Conservation (phyloP, 2,113 vertebrate genomes). For the Pterocles burchelli region DNA sequence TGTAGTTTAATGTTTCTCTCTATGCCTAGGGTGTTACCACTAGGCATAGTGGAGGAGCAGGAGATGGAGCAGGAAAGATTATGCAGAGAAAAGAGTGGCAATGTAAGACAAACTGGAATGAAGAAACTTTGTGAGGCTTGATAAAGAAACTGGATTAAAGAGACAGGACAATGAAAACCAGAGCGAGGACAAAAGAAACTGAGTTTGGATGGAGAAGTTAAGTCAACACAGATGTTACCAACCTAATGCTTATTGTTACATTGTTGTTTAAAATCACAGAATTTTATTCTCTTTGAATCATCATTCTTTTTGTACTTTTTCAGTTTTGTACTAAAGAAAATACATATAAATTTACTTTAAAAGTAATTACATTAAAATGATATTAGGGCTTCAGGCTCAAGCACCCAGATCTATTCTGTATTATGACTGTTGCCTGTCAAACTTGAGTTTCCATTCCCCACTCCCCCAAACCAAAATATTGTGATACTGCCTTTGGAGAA, state of each 20-base stretch:
- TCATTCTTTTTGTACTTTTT: not conserved
- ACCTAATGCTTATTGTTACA: not conserved
- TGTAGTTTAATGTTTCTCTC: fast-evolving
- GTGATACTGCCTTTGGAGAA: not conserved
- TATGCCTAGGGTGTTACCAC: fast-evolving
- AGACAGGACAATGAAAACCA: not conserved
- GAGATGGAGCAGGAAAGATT: not conserved
- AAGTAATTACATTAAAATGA: not conserved
- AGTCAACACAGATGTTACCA: not conserved
- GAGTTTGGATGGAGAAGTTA: not conserved
- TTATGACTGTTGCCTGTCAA: not conserved
- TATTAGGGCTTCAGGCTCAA: not conserved
- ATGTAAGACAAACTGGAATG: not conserved
- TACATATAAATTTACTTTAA: not conserved
- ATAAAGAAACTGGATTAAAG: not conserved
- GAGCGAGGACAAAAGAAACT: not conserved
- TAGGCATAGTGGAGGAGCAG: too few relatives aligned
- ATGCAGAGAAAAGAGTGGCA: not conserved
- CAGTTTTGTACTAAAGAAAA: not conserved
- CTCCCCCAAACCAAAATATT: not conserved
- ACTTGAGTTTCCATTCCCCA: not conserved
- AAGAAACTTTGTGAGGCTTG: not conserved
- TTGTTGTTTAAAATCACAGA: not conserved
- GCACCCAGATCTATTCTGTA: not conserved
- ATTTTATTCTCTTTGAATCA: not conserved